phyloP scores from a whole-genome alignment of 2,113 vertebrate species.

The Oryzias melastigma region DNA sequence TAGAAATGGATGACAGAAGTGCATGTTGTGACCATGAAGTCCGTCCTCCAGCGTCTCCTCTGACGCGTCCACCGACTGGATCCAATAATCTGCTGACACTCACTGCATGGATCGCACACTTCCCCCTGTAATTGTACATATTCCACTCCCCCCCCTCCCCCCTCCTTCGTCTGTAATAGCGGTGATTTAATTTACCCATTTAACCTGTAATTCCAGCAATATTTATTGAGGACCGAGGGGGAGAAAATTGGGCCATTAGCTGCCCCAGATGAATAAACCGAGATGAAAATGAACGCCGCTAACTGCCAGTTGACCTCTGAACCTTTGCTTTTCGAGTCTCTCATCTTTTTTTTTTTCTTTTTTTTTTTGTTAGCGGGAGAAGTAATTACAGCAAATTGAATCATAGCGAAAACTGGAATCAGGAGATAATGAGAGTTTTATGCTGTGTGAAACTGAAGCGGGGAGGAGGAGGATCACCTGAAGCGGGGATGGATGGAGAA shows the following conservation, averaged over 20 bases:
- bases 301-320: slow-evolving; percentile 99
- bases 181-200: slow-evolving; percentile 99
- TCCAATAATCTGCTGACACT: slow-evolving; percentile 67
- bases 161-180: slow-evolving; percentile 85
- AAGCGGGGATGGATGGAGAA: not conserved
- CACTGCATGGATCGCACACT: slow-evolving; percentile 83
- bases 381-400: slow-evolving; percentile 97
- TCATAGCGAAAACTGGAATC: slow-evolving; percentile 92
- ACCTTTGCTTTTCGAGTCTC: slow-evolving; percentile 82
- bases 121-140: slow-evolving; percentile 86
- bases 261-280: slow-evolving; percentile 96
- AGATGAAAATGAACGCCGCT: slow-evolving; percentile 98
- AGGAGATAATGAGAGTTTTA: slow-evolving; percentile 95
- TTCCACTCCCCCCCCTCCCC: slow-evolving; percentile 23
- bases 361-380: slow-evolving; percentile 83
- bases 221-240: slow-evolving; percentile 97
- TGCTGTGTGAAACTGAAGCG: slow-evolving; percentile 66
- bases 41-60: not conserved
- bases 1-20: no score
- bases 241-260: slow-evolving; percentile 99
- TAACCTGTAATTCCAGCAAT: slow-evolving; percentile 99
- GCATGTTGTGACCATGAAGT: no score
- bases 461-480: not conserved
- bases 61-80: slow-evolving; percentile 7
- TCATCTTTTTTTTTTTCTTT: slow-evolving; percentile 78